Percentiles rank a stretch among this genome's conserved stretches.
phyloP scores from a whole-genome alignment of 2,113 vertebrate species.

The Pimephales promelas region DNA sequence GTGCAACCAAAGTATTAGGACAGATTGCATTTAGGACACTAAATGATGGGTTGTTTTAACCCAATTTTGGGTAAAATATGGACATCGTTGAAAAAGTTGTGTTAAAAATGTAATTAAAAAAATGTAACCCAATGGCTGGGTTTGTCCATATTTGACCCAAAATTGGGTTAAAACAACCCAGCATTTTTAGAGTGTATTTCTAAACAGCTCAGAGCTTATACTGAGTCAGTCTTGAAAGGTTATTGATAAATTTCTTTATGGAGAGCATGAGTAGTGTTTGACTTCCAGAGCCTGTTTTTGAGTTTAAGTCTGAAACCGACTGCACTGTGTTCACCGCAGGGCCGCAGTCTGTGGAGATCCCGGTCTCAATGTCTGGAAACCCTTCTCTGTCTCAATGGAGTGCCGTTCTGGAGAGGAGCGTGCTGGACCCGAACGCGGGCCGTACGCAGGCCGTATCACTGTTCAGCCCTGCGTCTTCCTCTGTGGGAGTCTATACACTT shows the following conservation, averaged over 20 bases:
- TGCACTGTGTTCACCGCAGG: slow-evolving; percentile 57
- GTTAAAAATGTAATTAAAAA: no score
- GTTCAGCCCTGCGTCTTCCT: slow-evolving; percentile 60
- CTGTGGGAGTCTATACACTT: slow-evolving; percentile 69
- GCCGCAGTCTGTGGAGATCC: slow-evolving; percentile 52
- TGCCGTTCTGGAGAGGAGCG: slow-evolving; percentile 54
- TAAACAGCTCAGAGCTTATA: no score
- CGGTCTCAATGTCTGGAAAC: slow-evolving; percentile 55
- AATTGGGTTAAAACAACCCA: no score
- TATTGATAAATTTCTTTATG: neutral
- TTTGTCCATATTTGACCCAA: no score
- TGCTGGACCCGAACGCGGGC: neutral
- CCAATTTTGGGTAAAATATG: no score
- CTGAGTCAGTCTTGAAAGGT: neutral
- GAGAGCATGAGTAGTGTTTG: neutral
- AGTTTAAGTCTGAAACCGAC: neutral
- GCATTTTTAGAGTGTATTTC: no score
- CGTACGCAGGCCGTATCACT: slow-evolving; percentile 62
- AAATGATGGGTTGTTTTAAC: no score
- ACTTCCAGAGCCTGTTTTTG: neutral
- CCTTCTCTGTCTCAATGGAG: slow-evolving; percentile 56
- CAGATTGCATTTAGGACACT: no score
- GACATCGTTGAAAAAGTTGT: no score
- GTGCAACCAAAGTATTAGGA: no score
- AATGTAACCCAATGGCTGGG: no score